Conservation (phyloP, 2,797 vertebrate species). For the Masticophis lateralis region DNA sequence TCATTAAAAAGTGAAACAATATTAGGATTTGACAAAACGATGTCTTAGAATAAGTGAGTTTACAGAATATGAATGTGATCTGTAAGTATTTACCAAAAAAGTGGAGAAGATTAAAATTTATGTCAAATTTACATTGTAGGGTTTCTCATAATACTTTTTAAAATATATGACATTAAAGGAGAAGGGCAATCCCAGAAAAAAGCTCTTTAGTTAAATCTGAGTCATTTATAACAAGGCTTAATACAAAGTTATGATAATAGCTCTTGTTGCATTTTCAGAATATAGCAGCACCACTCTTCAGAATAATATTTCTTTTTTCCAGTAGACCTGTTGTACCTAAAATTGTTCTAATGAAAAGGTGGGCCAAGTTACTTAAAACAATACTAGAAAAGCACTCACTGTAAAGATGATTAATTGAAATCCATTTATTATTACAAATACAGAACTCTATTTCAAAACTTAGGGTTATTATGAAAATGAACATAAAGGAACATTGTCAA, state of each 20-base stretch:
- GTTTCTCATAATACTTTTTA: conserved; percentile 26
- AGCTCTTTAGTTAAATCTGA: conserved; percentile 50
- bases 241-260: conserved; percentile 22
- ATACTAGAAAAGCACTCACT: conserved; percentile 54
- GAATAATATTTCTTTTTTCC: conserved; percentile 50
- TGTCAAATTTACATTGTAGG: conserved; percentile 38
- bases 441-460: conserved; percentile 52
- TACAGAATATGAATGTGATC: conserved; percentile 24
- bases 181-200: conserved; percentile 49
- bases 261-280: conserved; percentile 57
- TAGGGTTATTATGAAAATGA: conserved; percentile 35
- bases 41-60: conserved; percentile 14
- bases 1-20: background rate
- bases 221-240: conserved; percentile 52
- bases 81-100: conserved; percentile 26
- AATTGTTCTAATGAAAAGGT: conserved; percentile 52
- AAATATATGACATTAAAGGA: conserved; percentile 31
- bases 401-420: conserved; percentile 50
- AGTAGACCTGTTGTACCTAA: conserved; percentile 50
- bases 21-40: conserved; percentile 43
- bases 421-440: conserved; percentile 49
- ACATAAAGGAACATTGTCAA: conserved; percentile 68
- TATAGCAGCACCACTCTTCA: conserved; percentile 57
- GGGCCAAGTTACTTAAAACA: conserved; percentile 46
- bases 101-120: conserved; percentile 38